Base-by-base conservation (phyloP, 2,888 invertebrate species). In the Carterocephalus palaemon region DNA sequence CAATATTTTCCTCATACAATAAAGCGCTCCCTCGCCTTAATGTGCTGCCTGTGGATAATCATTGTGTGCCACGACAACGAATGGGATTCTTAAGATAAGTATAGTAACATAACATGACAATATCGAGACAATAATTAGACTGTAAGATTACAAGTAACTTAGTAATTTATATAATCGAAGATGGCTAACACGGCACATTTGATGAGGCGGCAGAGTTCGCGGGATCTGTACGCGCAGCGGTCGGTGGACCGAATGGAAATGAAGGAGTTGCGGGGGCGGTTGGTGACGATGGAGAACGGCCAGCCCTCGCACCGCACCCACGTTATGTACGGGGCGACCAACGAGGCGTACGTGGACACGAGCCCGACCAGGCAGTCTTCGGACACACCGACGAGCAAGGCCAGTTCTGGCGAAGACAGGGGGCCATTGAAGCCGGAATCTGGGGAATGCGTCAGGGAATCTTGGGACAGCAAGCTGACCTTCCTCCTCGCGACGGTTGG, bases 141-240 rank as follows among this genome's bases (percentile, higher is more conserved):
- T 4, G 5, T 20, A 34, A 42, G 28, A 28, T 41, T 40, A 24
- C 12, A 24, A 17, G 13, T 34, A 7, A 19, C 7, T 12, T 28
- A 28, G 10, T 45, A 13, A 8, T 22, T 13, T 24, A 26, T 10
- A 15, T 17, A 16, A 33, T 20, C 13, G 39, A 83, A 77, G 64
- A 95, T 96, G 96, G 95, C 96, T 67, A 96, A 96, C 77, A 94
- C 95, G 59, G 95, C 95, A 45, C 96, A 96, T 81, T 88, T 96
- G 70, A 92, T 95, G 68, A 90, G 96, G 58, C 90, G 96, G 45
- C 96, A 96, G 80, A 95, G 95, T 76, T 95, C 95, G 47, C 89
- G 95, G 57, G 95, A 96, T 67, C 88, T 95, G 32, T 92, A 92
- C 67, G 91, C 90, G 7, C 95, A 95, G 75, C 90, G 93, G 53